Base-by-base conservation (phyloP, 1,140 invertebrate genomes). In the Drosophila grimshawi region DNA sequence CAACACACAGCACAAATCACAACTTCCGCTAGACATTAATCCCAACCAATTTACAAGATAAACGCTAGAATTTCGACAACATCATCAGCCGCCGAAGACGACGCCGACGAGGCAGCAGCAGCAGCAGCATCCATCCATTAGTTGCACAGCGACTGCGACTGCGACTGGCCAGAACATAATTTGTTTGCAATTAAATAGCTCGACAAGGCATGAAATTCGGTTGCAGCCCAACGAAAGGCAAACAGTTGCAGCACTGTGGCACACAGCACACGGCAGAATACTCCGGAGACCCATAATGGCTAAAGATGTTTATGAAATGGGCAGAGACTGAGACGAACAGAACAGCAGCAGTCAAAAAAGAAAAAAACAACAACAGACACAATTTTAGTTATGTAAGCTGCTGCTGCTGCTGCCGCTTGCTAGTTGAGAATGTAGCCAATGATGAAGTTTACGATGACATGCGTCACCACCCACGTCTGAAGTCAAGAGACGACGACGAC, bases 131-230 rank as follows among this genome's bases (percentile, higher is more conserved):
- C 85, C 76, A 75, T 59, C 85, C 85, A 86, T 86, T 89, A 89
- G 83, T 77, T 78, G 75, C 83, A 83, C 83, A 81, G n/a, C 5
- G 35, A 30, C 56, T 41, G 30, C 29, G 62, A 59, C 60, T 56
- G 11, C 52, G 63, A 73, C 75, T 76, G 82, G 79, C 79, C 75
- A 88, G 83, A 88, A 88, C 85, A 88, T 88, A 88, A 88, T 88
- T 88, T 89, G 85, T 88, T 88, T 88, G 86, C 85, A 88, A 88
- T 88, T 88, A 88, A 88, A 88, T 88, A 89, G 80, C 80, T 88
- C 85, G 85, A 88, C 85, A 88, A 85, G 85, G 85, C 85, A 88
- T 88, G 85, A 88, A 88, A 89, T 88, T 88, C 80, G 80, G 85
- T 85, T 88, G 80, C 85, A 88, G 65, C 85, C 86, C 85, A 79